Evolutionary conservation across 2,797 vertebrate genomes (phyloP).

Genomic region (Ispidina picta): DNA sequence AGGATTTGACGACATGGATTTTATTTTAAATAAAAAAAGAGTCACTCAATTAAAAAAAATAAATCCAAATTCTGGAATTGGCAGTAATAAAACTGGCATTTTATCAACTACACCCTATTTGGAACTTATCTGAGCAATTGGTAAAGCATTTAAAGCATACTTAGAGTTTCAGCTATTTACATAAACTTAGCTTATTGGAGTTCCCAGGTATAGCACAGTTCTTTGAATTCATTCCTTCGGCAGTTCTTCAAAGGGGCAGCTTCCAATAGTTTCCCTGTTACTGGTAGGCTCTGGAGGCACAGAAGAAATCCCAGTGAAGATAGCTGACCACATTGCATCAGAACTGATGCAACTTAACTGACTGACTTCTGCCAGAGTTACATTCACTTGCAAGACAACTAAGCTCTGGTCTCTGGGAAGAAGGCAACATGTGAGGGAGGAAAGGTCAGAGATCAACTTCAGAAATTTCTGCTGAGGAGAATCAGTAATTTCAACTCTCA

Average conservation of each 20-base stretch:
- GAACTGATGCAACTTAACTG: neutral
- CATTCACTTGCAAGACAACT: neutral
- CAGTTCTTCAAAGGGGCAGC: neutral
- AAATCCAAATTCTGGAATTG: neutral
- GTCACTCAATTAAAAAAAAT: neutral
- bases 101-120: neutral
- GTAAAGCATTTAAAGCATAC: neutral
- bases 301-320: neutral
- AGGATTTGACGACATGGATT: neutral
- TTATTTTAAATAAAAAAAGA: neutral
- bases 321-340: neutral
- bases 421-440: neutral
- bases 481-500: neutral
- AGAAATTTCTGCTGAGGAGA: neutral
- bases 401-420: neutral
- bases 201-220: neutral
- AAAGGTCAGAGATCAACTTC: neutral
- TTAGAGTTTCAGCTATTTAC: neutral
- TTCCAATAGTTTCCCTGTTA: neutral
- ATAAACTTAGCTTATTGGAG: neutral
- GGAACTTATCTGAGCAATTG: neutral
- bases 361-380: neutral
- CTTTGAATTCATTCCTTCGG: neutral
- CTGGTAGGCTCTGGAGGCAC: neutral
- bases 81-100: neutral